A percentile compares a stretch with the other conserved stretches of the same genome.
Evolutionary conservation across 2,888 invertebrate genomes (phyloP).

Genomic region (Gymnoscelis rufifasciata): DNA sequence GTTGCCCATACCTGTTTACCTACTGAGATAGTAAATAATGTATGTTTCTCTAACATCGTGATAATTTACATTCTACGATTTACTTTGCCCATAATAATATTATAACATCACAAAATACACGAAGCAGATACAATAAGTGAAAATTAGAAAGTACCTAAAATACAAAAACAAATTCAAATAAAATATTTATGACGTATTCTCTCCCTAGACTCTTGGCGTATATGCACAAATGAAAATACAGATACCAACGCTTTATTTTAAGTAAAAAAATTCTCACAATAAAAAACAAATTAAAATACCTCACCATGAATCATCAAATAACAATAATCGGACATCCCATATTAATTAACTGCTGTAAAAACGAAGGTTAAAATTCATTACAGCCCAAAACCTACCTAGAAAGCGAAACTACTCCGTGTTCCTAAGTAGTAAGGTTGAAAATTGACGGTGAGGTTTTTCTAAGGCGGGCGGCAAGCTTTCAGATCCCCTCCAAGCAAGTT

Average conservation of each 20-base stretch:
- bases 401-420: slow-evolving; percentile 1
- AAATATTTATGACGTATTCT: too few species aligned
- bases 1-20: background rate
- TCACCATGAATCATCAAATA: slow-evolving; percentile 8
- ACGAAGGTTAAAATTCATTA: slow-evolving; percentile 16
- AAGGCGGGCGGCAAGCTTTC: slow-evolving; percentile 69
- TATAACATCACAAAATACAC: too few species aligned
- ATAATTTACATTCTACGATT: too few species aligned
- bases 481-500: slow-evolving; percentile 38
- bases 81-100: too few species aligned
- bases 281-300: slow-evolving; percentile 6
- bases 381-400: background rate
- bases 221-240: too few species aligned
- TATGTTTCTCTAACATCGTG: too few species aligned
- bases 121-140: too few species aligned
- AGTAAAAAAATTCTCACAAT: slow-evolving; percentile 6
- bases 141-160: too few species aligned
- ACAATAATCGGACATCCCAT: slow-evolving; percentile 9
- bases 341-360: slow-evolving; percentile 14
- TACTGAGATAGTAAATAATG: too few species aligned
- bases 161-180: too few species aligned
- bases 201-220: too few species aligned
- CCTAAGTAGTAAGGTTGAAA: background rate
- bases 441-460: slow-evolving; percentile 11
- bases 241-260: background rate